Conservation (phyloP, 2,797 vertebrate species). For the Darevskia mixta region DNA sequence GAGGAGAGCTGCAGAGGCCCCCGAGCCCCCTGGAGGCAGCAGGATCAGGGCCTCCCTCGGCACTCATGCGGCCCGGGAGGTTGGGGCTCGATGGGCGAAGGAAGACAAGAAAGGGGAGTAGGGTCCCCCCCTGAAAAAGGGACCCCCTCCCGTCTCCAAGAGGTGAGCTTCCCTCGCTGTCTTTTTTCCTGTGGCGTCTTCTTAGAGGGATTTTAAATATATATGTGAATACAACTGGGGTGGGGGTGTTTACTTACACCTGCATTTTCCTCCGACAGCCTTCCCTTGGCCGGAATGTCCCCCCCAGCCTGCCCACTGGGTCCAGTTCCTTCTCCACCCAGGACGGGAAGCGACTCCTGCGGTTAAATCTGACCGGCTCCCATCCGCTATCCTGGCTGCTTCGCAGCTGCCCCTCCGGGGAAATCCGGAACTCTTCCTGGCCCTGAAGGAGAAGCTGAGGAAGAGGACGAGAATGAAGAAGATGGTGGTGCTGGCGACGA, state of each 20-base stretch:
- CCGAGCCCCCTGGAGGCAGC: background rate
- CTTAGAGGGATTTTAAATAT: background rate
- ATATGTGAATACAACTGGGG: no score
- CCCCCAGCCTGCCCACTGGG: no score
- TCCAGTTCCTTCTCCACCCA: slow-evolving; percentile 34
- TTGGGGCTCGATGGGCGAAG: no score
- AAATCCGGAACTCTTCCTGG: slow-evolving; percentile 20
- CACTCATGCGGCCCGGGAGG: slow-evolving; percentile 57
- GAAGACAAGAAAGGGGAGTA: background rate
- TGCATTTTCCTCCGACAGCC: slow-evolving; percentile 50
- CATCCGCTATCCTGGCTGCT: background rate
- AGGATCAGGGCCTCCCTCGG: slow-evolving; percentile 45
- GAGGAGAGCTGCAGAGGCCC: background rate
- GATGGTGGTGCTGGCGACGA: background rate
- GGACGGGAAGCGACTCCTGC: background rate
- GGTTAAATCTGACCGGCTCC: background rate
- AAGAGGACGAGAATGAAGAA: slow-evolving; percentile 3
- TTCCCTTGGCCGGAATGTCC: slow-evolving; percentile 18
- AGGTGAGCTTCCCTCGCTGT: background rate
- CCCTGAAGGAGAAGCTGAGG: slow-evolving; percentile 21
- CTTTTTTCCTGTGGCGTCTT: background rate
- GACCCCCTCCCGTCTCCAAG: background rate
- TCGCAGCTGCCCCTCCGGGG: background rate
- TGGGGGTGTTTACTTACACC: slow-evolving; percentile 20
- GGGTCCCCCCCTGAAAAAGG: background rate